These are phyloP conservation scores for Stenurella melanura DNA, from an alignment of 2,888 invertebrate species.

Conservation along the genomic window DNA sequence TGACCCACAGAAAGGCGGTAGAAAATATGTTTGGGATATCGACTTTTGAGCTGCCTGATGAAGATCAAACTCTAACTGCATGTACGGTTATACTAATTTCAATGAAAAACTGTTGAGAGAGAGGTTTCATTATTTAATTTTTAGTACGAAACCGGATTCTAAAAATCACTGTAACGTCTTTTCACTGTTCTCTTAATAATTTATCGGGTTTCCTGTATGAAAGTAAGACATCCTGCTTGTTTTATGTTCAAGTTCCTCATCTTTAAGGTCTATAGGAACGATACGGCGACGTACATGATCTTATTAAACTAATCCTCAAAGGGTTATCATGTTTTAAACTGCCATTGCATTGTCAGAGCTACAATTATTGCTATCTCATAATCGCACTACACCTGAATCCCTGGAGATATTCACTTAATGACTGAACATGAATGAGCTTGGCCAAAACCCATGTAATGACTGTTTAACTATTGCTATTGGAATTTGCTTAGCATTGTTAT, in stretches of 20 bases:
- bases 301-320: constrained; percentile 12
- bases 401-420: constrained; percentile 15
- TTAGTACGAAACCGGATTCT: no score
- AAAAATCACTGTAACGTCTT: no score
- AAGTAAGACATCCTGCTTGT: no score
- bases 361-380: constrained; percentile 21
- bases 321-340: constrained; percentile 18
- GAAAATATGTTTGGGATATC: no score
- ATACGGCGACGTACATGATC: not conserved
- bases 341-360: constrained; percentile 1
- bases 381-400: constrained; percentile 15
- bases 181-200: no score
- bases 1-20: no score
- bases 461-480: constrained; percentile 11
- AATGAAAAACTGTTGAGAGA: no score
- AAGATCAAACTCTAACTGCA: no score
- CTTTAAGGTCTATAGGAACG: not conserved
- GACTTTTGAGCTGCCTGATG: no score
- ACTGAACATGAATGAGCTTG: constrained; percentile 10
- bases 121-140: no score
- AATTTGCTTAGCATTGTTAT: constrained; percentile 16
- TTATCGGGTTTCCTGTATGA: no score
- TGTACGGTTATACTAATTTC: no score
- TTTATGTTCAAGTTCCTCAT: not conserved
- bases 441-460: constrained; percentile 24